Percentiles rank a stretch among this genome's conserved stretches.
Evolutionary conservation across 2,888 invertebrate species (phyloP).

Genomic region (Lagria hirta): DNA sequence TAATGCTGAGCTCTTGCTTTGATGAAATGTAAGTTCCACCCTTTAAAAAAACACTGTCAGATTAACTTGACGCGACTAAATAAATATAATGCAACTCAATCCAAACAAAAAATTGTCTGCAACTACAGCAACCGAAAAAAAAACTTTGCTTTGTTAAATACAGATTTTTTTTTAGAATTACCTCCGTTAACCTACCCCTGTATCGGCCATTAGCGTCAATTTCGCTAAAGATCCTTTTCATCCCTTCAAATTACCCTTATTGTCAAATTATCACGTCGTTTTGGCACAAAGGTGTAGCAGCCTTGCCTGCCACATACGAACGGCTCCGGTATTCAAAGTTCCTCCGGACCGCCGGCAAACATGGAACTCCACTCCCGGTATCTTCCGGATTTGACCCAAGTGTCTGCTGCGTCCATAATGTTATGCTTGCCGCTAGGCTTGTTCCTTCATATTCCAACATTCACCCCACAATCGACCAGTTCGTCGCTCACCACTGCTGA

Average conservation of each 20-base stretch:
- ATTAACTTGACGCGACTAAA: too few species aligned
- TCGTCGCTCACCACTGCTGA: too few species aligned
- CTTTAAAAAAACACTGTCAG: conserved; percentile 19
- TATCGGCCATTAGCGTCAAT: conserved; percentile 22
- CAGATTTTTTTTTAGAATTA: too few species aligned
- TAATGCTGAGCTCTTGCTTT: too few species aligned
- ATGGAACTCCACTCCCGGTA: conserved; percentile 35
- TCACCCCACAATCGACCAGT: conserved; percentile 9
- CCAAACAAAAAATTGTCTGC: too few species aligned
- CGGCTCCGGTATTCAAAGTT: conserved; percentile 32
- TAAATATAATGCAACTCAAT: too few species aligned
- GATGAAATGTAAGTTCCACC: conserved; percentile 11
- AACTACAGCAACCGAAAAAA: too few species aligned
- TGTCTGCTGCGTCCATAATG: conserved; percentile 17
- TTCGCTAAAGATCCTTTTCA: conserved; percentile 20
- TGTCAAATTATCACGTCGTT: conserved; percentile 29
- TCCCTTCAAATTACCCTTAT: conserved; percentile 28
- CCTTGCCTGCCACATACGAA: too few species aligned
- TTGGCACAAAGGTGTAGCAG: conserved; percentile 15
- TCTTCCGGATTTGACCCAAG: conserved; percentile 36
- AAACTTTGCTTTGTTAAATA: too few species aligned
- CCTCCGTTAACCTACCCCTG: too few species aligned
- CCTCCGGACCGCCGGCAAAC: too few species aligned
- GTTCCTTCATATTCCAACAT: conserved; percentile 15
- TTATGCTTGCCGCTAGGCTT: conserved; percentile 24